A percentile compares a stretch with the other conserved stretches of the same genome.
Evolutionary conservation across 1,140 invertebrate genomes (phyloP).

Genomic region (Ganaspis sp.): DNA sequence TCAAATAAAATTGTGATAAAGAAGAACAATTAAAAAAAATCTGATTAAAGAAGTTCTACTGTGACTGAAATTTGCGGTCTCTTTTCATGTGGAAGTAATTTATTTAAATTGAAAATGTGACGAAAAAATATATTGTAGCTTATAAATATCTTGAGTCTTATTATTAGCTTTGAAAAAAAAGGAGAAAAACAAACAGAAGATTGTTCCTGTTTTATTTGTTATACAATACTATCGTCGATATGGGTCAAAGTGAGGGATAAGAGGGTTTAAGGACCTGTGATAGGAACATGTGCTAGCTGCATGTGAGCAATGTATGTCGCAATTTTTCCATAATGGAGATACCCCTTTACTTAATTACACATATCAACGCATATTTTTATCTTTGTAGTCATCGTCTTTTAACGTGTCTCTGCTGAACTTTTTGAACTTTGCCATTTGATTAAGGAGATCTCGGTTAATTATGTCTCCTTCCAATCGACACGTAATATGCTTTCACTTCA

Average conservation of each 20-base stretch:
- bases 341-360: slow-evolving; percentile 1
- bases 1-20: too few relatives aligned
- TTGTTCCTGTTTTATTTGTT: neutral
- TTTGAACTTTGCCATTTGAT: neutral
- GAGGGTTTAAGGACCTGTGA: neutral
- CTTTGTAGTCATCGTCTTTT: neutral
- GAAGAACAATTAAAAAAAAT: too few relatives aligned
- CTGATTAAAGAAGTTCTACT: too few relatives aligned
- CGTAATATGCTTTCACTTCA: neutral
- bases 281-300: neutral
- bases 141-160: too few relatives aligned
- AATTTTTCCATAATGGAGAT: neutral
- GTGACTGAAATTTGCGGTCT: too few relatives aligned
- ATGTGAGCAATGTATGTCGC: neutral
- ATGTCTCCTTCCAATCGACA: neutral
- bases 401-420: neutral
- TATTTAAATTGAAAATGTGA: too few relatives aligned
- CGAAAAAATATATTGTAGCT: too few relatives aligned
- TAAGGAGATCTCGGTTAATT: slow-evolving; percentile 9
- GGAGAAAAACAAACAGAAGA: too few relatives aligned
- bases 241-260: slow-evolving; percentile 11
- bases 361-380: neutral
- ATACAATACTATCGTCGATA: neutral
- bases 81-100: too few relatives aligned
- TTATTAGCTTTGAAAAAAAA: too few relatives aligned